Percentiles rank a stretch among this genome's conserved stretches.
Evolutionary conservation across 2,797 vertebrate species (phyloP).

Genomic region (Botia almorhae): DNA sequence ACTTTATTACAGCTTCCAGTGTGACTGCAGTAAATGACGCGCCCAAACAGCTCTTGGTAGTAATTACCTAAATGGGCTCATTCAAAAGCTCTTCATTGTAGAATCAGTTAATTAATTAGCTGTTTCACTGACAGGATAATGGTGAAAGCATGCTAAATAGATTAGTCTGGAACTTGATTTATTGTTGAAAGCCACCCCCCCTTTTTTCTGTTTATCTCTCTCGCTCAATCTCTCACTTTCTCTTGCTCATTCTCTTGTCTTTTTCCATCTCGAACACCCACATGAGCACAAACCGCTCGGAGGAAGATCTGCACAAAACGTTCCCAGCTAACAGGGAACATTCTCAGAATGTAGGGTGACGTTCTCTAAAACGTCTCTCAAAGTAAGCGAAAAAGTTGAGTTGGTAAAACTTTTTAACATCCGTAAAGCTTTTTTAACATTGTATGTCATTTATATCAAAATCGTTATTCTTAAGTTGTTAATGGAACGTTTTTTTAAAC

Average conservation of each 20-base stretch:
- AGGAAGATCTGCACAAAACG: conserved; percentile 7
- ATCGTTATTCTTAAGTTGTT: no score
- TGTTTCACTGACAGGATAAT: conserved; percentile 98
- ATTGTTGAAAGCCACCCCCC: conserved; percentile 76
- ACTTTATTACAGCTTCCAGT: conserved; percentile 72
- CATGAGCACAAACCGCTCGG: neutral
- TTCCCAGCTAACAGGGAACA: neutral
- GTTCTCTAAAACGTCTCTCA: no score
- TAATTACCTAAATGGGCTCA: conserved; percentile 98
- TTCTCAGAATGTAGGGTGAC: no score
- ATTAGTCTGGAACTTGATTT: conserved; percentile 92
- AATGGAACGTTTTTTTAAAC: no score
- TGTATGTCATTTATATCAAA: no score
- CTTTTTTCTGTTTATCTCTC: conserved; percentile 76
- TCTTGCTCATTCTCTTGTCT: conserved; percentile 45
- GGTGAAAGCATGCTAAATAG: conserved; percentile 97
- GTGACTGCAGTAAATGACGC: conserved; percentile 88
- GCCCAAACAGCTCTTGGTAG: conserved; percentile 92
- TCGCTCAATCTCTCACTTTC: conserved; percentile 63
- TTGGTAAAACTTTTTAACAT: no score
- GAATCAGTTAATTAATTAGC: conserved; percentile 99
- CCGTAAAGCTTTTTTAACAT: no score
- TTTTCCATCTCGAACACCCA: conserved; percentile 61
- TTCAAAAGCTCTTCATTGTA: conserved; percentile 98
- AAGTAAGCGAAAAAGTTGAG: no score